These are phyloP conservation scores for Fopius arisanus DNA, from an alignment of 1,140 invertebrate genomes.

Conservation along the genomic window DNA sequence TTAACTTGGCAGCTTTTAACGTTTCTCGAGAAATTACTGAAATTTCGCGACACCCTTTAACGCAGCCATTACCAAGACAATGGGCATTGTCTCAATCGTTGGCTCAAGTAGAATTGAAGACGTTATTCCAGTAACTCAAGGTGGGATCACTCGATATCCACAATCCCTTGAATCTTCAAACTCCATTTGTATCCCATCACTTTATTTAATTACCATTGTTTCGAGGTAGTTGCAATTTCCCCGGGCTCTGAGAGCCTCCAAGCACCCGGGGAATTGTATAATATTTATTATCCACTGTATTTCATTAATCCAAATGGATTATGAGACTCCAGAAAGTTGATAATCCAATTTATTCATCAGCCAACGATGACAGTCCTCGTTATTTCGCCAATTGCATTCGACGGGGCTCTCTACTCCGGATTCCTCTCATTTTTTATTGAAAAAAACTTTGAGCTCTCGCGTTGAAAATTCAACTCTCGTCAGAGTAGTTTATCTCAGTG, in stretches of 20 bases:
- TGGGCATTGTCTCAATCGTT: slow-evolving; percentile 1
- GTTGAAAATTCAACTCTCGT: background rate
- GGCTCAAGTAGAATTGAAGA: background rate
- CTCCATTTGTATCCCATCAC: background rate
- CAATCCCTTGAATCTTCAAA: background rate
- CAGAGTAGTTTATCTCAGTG: background rate
- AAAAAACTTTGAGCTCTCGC: background rate
- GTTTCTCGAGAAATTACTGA: background rate
- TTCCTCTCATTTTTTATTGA: background rate
- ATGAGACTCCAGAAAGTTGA: background rate
- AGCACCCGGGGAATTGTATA: background rate
- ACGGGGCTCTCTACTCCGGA: background rate
- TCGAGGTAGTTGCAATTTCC: background rate
- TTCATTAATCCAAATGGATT: background rate
- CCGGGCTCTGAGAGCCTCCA: background rate
- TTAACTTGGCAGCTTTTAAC: background rate
- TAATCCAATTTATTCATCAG: background rate
- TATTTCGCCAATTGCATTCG: background rate
- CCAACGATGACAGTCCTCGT: background rate
- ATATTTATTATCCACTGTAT: background rate
- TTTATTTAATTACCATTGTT: slow-evolving; percentile 11
- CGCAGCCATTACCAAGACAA: background rate
- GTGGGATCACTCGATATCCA: slow-evolving; percentile 7
- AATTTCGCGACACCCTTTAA: slow-evolving; percentile 5
- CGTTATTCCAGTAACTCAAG: background rate